phyloP scores from a whole-genome alignment of 2,113 vertebrate species.

The Atrichornis clamosus region DNA sequence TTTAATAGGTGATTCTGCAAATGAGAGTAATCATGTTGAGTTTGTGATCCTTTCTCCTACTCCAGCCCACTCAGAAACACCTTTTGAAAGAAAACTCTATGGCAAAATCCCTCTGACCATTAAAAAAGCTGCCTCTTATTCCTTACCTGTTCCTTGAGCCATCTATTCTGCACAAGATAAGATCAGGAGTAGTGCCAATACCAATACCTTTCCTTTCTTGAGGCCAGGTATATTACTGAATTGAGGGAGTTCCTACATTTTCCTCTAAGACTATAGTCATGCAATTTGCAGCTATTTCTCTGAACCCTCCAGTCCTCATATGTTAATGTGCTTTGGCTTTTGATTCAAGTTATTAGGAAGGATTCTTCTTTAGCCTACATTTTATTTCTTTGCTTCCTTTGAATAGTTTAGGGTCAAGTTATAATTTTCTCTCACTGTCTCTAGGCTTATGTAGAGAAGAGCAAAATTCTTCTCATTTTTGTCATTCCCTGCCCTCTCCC shows the following conservation, averaged over 20 bases:
- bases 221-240: background rate
- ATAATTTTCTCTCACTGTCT: background rate
- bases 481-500: background rate
- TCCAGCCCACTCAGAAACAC: background rate
- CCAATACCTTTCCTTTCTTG: background rate
- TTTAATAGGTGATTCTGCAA: background rate
- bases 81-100: background rate
- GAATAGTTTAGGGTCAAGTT: background rate
- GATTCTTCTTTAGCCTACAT: background rate
- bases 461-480: constrained; percentile 21
- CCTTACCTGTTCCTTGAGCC: background rate
- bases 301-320: background rate
- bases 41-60: background rate
- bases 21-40: background rate
- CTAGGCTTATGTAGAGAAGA: background rate
- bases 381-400: constrained; percentile 22
- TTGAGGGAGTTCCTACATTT: background rate
- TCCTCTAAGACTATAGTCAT: background rate
- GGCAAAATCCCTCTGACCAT: background rate
- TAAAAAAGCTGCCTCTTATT: background rate
- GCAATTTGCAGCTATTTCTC: background rate
- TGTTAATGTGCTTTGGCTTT: background rate
- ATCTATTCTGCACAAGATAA: background rate
- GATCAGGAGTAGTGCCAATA: background rate
- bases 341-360: background rate